Conservation (phyloP, 2,113 vertebrate species). For the Casuarius casuarius region DNA sequence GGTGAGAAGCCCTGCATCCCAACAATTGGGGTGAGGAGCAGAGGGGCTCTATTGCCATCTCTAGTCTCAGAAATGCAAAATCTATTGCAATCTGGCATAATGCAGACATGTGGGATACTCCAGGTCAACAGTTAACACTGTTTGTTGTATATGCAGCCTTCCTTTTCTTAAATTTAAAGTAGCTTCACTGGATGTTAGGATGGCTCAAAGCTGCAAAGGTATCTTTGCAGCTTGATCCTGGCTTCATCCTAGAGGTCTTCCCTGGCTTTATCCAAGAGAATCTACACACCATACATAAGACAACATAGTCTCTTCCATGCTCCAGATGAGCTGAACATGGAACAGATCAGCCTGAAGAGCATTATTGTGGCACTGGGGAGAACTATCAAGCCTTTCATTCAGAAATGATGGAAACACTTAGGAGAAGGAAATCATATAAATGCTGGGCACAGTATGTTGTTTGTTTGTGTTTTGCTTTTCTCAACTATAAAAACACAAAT, state of each 20-base stretch:
- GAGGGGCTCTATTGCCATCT: neutral
- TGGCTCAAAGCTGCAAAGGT: neutral
- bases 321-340: neutral
- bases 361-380: neutral
- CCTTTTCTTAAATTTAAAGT: neutral
- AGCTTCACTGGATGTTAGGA: neutral
- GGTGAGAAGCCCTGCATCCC: neutral
- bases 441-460: neutral
- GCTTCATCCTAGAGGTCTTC: neutral
- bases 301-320: neutral
- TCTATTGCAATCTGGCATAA: neutral
- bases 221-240: neutral
- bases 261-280: neutral
- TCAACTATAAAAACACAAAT: neutral
- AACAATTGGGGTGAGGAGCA: neutral
- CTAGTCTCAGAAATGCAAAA: neutral
- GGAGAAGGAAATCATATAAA: neutral
- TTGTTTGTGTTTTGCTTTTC: neutral
- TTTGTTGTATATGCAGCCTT: neutral
- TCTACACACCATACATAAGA: neutral
- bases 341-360: neutral
- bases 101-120: neutral
- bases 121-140: neutral
- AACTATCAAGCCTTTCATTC: neutral
- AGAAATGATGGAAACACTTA: neutral